phyloP scores from a whole-genome alignment of 2,113 vertebrate genomes.

The Limnothrissa miodon region DNA sequence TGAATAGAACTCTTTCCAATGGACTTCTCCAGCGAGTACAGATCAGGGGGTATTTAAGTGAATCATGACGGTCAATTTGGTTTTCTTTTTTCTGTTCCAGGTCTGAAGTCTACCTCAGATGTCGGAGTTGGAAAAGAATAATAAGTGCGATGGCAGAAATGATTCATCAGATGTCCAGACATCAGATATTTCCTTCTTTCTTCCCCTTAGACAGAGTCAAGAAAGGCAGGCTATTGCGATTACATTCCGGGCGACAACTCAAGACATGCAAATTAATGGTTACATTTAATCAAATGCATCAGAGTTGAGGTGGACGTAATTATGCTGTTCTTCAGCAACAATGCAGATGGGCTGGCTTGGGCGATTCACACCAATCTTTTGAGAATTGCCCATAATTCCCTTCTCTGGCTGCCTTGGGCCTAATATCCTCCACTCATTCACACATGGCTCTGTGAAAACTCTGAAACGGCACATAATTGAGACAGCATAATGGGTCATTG shows the following conservation, averaged over 20 bases:
- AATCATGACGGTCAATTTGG: neutral
- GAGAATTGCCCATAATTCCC: slow-evolving; percentile 41
- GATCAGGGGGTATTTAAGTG: neutral
- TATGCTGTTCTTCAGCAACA: slow-evolving; percentile 28
- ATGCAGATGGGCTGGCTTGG: slow-evolving; percentile 21
- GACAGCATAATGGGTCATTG: neutral
- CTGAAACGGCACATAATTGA: neutral
- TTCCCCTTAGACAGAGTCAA: neutral
- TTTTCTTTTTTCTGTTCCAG: neutral
- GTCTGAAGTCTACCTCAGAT: neutral
- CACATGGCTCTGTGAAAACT: neutral
- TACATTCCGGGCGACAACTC: neutral
- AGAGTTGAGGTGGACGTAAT: slow-evolving; percentile 43
- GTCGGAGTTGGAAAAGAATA: neutral
- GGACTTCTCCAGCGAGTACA: neutral
- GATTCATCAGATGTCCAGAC: neutral
- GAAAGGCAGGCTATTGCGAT: neutral
- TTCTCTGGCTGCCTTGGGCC: slow-evolving; percentile 2
- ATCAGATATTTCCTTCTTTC: neutral
- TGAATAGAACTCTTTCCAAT: neutral
- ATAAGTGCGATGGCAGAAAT: neutral
- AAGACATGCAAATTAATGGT: neutral
- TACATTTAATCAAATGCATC: slow-evolving; percentile 40
- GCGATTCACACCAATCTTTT: slow-evolving; percentile 25
- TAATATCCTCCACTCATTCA: neutral